These are phyloP conservation scores for Diaperis boleti DNA, from an alignment of 2,888 invertebrate species.

Conservation along the genomic window DNA sequence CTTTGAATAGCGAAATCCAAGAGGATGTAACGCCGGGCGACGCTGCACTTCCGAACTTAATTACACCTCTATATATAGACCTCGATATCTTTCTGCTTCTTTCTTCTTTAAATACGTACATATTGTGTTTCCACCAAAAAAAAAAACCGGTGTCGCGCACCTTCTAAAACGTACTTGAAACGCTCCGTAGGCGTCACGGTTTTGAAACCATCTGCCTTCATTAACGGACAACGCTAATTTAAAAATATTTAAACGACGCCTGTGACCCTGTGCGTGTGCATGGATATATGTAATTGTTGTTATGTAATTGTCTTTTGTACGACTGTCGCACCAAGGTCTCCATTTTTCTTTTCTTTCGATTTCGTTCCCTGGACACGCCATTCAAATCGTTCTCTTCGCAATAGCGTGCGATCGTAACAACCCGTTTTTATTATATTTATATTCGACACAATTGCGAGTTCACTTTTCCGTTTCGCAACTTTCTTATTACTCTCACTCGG, in stretches of 20 bases:
- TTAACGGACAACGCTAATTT: constrained; percentile 39
- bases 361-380: constrained; percentile 16
- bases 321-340: constrained; percentile 25
- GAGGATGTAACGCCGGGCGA: too few relatives aligned
- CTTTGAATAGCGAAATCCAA: background rate
- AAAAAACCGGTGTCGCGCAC: too few relatives aligned
- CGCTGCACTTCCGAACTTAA: background rate
- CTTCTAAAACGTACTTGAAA: constrained; percentile 36
- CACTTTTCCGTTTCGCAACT: constrained; percentile 25
- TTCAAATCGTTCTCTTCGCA: constrained; percentile 16
- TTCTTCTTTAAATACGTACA: too few relatives aligned
- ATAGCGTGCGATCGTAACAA: constrained; percentile 1
- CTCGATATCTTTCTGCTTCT: too few relatives aligned
- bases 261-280: constrained; percentile 32
- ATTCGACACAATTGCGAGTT: constrained; percentile 7
- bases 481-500: constrained; percentile 26
- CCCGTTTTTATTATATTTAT: background rate
- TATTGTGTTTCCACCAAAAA: too few relatives aligned
- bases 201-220: constrained; percentile 41
- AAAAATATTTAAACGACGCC: constrained; percentile 34
- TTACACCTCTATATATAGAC: too few relatives aligned
- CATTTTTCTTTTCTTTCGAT: constrained; percentile 6
- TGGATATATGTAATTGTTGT: constrained; percentile 31
- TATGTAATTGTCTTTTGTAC: constrained; percentile 39
- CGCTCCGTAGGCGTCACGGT: constrained; percentile 30